phyloP scores from a whole-genome alignment of 1,140 invertebrate genomes.

The Colletes latitarsis region DNA sequence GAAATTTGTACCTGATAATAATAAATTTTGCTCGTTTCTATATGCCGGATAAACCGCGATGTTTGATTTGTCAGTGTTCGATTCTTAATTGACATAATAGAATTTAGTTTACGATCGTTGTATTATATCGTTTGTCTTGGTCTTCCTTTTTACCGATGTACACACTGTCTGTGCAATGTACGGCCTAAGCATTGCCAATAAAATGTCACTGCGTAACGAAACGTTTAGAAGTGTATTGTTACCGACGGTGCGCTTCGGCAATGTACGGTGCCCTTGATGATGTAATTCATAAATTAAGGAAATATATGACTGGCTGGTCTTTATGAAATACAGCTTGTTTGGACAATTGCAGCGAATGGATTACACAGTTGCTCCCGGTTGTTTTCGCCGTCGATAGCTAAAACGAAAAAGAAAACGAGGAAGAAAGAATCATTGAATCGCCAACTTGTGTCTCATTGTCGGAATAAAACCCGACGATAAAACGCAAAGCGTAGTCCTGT shows the following conservation, averaged over 20 bases:
- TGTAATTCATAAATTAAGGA: background rate
- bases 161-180: background rate
- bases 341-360: constrained; percentile 61
- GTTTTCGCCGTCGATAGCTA: constrained; percentile 9
- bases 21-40: too few species aligned
- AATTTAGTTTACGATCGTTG: too few species aligned
- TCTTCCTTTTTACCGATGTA: too few species aligned
- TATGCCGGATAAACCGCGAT: too few species aligned
- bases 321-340: constrained; percentile 51
- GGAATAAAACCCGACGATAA: too few species aligned
- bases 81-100: too few species aligned
- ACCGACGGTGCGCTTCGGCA: background rate
- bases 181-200: background rate
- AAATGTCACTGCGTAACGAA: background rate
- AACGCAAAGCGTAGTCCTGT: background rate
- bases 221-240: background rate
- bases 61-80: too few species aligned
- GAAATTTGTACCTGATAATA: too few species aligned
- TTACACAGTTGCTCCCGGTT: constrained; percentile 62
- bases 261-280: background rate
- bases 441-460: background rate
- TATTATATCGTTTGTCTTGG: too few species aligned
- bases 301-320: background rate
- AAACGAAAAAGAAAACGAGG: background rate
- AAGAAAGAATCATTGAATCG: background rate